phyloP scores from a whole-genome alignment of 1,140 invertebrate species.

The Drosophila biarmipes region DNA sequence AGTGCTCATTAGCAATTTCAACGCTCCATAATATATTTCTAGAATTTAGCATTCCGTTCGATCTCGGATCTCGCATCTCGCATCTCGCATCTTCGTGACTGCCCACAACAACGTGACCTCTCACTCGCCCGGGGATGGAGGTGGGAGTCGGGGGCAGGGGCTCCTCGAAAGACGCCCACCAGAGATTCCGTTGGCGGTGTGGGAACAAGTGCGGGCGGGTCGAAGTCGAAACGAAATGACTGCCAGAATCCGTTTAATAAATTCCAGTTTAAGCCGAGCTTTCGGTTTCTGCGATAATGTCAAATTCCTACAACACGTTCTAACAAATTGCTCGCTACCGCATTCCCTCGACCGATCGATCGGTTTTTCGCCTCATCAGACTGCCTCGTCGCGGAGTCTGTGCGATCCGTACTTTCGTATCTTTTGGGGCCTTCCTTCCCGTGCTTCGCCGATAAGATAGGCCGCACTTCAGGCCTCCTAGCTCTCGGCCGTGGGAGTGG shows the following conservation, averaged over 20 bases:
- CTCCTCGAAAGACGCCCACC: conserved; percentile 40
- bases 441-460: conserved; percentile 35
- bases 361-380: conserved; percentile 7
- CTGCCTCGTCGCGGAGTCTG: not conserved
- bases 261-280: conserved; percentile 38
- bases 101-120: conserved; percentile 26
- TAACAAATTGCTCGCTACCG: conserved; percentile 36
- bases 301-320: conserved; percentile 31
- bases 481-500: conserved; percentile 16
- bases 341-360: not conserved
- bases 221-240: conserved; percentile 32
- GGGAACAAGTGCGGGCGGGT: conserved; percentile 38
- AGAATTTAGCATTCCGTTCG: conserved; percentile 21
- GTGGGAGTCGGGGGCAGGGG: not conserved
- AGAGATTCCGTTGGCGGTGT: conserved; percentile 18
- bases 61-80: conserved; percentile 33
- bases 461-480: conserved; percentile 16
- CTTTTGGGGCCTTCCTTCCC: conserved; percentile 5
- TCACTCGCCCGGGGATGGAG: not conserved
- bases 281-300: conserved; percentile 42
- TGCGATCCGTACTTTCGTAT: not conserved
- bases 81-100: conserved; percentile 49
- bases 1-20: conserved; percentile 41
- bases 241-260: conserved; percentile 32
- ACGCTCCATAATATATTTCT: conserved; percentile 40